Evolutionary conservation across 2,888 invertebrate species (phyloP).

Genomic region (Pachliopta kotzebuea): DNA sequence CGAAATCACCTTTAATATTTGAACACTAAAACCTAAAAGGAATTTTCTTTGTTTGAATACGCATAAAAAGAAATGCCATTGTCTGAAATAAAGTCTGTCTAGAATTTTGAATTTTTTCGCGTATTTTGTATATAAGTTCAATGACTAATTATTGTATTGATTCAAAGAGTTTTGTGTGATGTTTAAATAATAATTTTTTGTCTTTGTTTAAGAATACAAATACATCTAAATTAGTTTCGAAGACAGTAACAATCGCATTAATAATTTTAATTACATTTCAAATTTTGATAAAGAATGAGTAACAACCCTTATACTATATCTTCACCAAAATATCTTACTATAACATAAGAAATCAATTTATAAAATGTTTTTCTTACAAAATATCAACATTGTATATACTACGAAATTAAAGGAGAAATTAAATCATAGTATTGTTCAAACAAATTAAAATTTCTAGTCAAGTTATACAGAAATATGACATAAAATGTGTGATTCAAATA

Average conservation of each 20-base stretch:
- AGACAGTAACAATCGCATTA: neutral
- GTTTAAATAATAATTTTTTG: neutral
- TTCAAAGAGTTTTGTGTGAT: conserved; percentile 7
- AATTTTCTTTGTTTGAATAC: neutral
- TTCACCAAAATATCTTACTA: neutral
- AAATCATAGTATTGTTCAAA: too few species aligned
- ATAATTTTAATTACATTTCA: neutral
- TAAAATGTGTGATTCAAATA: too few species aligned
- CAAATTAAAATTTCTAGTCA: too few species aligned
- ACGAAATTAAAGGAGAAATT: neutral
- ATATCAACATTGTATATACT: neutral
- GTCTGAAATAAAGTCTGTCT: conserved; percentile 20
- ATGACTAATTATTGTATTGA: conserved; percentile 7
- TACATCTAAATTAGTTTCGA: neutral
- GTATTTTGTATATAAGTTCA: conserved; percentile 10
- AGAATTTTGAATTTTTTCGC: conserved; percentile 3
- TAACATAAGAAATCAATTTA: neutral
- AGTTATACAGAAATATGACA: too few species aligned
- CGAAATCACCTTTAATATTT: neutral
- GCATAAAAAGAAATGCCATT: neutral
- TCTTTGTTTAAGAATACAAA: conserved; percentile 10
- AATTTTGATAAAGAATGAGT: neutral
- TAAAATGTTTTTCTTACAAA: neutral
- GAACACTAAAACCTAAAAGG: neutral
- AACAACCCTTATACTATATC: neutral